Evolutionary conservation across 2,797 vertebrate species (phyloP), one percentile per base, ranked within the genome.

Genomic region (Hippoglossus hippoglossus): DNA sequence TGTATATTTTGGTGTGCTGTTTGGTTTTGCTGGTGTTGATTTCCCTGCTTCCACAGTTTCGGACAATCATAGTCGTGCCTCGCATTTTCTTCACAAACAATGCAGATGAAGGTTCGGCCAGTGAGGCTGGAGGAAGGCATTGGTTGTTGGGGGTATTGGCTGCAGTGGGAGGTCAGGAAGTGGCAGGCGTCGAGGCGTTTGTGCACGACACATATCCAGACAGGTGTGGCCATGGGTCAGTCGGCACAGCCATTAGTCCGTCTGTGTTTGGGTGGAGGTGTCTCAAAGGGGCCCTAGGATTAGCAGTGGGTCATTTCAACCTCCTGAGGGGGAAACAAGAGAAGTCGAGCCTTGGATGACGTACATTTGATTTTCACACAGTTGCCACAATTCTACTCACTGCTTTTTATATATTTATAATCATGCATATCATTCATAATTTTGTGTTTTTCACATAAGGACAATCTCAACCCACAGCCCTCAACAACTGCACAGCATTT

Each of bases 181-280:
- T 47, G 56, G 68, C 68, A 76, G 81, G 63, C 57, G 44, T 53
- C 6, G 24, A 79, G 84, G 70, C 41, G 75, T 84, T 77, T 79
- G 71, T 64, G 77, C 34, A 21, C 77, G 87, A 91, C 92, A 94
- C 91, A 93, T 91, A 85, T 70, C 75, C 25, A 61, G 77, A 93
- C 91, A 93, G 90, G 87, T 93, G 92, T 79, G 86, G 54, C 39
- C 24, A 50, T 12, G 63, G 72, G 56, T 81, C 63, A 28, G 55
- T 44, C 63, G 51, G 47, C 41, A 57, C 41, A 60, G 46, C 61
- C 26, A 1, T 69, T 66, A 44, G 63, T 28, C 54, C 71, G 34
- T 53, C 31, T 69, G 67, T 76, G 72, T 83, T 64, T 74, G 75
- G 67, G 65, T 78, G 63, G 60, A 64, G 34, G 46, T 36, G 62